Conservation (phyloP, 1,140 invertebrate genomes). For the Drosophila ananassae region DNA sequence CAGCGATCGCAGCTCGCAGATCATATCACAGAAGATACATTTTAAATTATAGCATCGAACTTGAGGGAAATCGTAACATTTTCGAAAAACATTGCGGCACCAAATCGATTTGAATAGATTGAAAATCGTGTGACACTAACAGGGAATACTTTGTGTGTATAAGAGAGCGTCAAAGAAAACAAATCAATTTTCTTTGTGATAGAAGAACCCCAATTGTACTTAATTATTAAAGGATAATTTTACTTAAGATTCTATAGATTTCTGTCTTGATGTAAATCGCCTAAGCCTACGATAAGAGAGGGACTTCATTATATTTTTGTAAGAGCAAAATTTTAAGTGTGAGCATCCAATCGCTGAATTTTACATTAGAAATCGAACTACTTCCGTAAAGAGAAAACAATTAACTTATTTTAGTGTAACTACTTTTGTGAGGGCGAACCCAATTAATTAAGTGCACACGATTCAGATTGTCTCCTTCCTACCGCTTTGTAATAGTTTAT, state of each 20-base stretch:
- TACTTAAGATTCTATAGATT: slow-evolving; percentile 40
- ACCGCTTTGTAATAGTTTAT: slow-evolving; percentile 61
- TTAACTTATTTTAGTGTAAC: slow-evolving; percentile 25
- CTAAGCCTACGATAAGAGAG: slow-evolving; percentile 22
- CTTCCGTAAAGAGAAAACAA: slow-evolving; percentile 31
- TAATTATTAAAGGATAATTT: slow-evolving; percentile 50
- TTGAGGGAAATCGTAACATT: slow-evolving; percentile 20
- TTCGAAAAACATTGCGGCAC: slow-evolving; percentile 22
- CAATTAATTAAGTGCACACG: slow-evolving; percentile 9
- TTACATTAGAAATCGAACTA: slow-evolving; percentile 43
- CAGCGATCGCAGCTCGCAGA: slow-evolving; percentile 16
- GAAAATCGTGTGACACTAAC: slow-evolving; percentile 36
- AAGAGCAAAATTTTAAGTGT: slow-evolving; percentile 19
- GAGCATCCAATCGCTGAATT: slow-evolving; percentile 48
- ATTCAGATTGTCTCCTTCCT: slow-evolving; percentile 17
- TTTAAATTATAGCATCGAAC: slow-evolving; percentile 29
- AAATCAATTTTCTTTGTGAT: slow-evolving; percentile 56
- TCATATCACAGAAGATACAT: slow-evolving; percentile 35
- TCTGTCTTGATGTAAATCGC: slow-evolving; percentile 30
- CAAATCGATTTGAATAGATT: slow-evolving; percentile 30
- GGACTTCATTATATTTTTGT: slow-evolving; percentile 38
- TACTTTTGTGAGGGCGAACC: slow-evolving; percentile 26
- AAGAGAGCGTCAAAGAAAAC: slow-evolving; percentile 22
- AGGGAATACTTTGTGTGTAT: slow-evolving; percentile 27
- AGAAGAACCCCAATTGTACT: slow-evolving; percentile 64